Conservation (phyloP, 53 echinoderm and acorn worm species). For the Patiria pectinifera region DNA sequence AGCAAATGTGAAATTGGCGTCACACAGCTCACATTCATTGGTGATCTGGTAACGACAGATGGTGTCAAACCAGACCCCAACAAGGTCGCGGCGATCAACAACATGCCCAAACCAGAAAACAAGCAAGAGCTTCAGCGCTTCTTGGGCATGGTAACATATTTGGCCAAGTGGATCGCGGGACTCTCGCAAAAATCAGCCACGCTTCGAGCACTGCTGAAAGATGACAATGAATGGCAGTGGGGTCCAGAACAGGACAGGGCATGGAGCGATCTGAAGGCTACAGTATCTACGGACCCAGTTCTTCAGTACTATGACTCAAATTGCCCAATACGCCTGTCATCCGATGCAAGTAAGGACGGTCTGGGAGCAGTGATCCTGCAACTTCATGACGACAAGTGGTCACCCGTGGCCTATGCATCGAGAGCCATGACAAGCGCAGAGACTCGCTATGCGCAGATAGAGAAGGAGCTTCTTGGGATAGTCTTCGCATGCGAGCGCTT, state of each 20-base stretch:
- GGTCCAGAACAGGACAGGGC: slow-evolving; percentile 50
- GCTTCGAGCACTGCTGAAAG: slow-evolving; percentile 42
- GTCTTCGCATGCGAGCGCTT: slow-evolving; percentile 70
- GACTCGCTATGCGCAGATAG: slow-evolving; percentile 62
- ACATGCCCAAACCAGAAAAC: slow-evolving; percentile 53
- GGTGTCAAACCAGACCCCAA: slow-evolving; percentile 60
- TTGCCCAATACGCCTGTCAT: slow-evolving; percentile 39
- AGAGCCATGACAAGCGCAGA: slow-evolving; percentile 42
- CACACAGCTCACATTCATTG: slow-evolving; percentile 47
- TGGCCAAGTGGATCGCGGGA: slow-evolving; percentile 50
- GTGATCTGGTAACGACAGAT: slow-evolving; percentile 38
- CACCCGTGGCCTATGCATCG: slow-evolving; percentile 58
- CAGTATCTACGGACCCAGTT: slow-evolving; percentile 49
- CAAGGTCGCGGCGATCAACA: slow-evolving; percentile 37
- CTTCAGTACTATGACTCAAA: slow-evolving; percentile 52
- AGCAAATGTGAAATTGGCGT: slow-evolving; percentile 62
- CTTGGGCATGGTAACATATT: slow-evolving; percentile 50
- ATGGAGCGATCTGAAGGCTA: slow-evolving; percentile 45
- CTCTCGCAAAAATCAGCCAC: slow-evolving; percentile 49
- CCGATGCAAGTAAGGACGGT: slow-evolving; percentile 59
- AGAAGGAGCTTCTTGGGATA: slow-evolving; percentile 63
- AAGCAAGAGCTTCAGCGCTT: slow-evolving; percentile 58
- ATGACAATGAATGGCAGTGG: slow-evolving; percentile 63
- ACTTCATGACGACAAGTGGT: slow-evolving; percentile 50
- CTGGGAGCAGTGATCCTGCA: slow-evolving; percentile 60